Conservation (phyloP, 2,113 vertebrate species). For the Cnemophilus loriae region DNA sequence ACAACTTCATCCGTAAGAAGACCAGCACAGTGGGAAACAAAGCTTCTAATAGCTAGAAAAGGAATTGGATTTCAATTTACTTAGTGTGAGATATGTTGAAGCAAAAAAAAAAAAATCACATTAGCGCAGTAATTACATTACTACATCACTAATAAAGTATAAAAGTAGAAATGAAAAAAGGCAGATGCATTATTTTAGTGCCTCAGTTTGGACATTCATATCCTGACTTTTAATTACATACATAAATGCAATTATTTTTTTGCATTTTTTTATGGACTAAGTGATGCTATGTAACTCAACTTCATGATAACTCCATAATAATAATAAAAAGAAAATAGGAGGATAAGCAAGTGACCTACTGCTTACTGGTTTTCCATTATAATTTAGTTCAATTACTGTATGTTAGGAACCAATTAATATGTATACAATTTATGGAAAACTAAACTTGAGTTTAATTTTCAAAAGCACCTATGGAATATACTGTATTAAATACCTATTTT, state of each 20-base stretch:
- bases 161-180: neutral
- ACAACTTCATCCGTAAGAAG: slow-evolving; percentile 86
- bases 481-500: neutral
- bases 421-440: neutral
- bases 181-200: neutral
- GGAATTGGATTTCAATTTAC: slow-evolving; percentile 26
- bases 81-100: neutral
- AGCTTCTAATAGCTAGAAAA: slow-evolving; percentile 83
- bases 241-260: neutral
- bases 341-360: neutral
- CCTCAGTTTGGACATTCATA: neutral
- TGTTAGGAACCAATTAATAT: neutral
- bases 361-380: neutral
- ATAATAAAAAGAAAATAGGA: neutral
- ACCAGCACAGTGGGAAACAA: slow-evolving; percentile 83
- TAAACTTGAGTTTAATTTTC: neutral
- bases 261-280: neutral
- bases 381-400: neutral
- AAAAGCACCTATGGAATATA: neutral
- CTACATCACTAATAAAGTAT: neutral
- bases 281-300: neutral
- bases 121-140: neutral
- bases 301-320: neutral
- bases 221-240: neutral
- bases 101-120: neutral